A percentile compares a stretch with the other conserved stretches of the same genome.
Conservation (phyloP, 2,113 vertebrate genomes). For the Brienomyrus brachyistius region DNA sequence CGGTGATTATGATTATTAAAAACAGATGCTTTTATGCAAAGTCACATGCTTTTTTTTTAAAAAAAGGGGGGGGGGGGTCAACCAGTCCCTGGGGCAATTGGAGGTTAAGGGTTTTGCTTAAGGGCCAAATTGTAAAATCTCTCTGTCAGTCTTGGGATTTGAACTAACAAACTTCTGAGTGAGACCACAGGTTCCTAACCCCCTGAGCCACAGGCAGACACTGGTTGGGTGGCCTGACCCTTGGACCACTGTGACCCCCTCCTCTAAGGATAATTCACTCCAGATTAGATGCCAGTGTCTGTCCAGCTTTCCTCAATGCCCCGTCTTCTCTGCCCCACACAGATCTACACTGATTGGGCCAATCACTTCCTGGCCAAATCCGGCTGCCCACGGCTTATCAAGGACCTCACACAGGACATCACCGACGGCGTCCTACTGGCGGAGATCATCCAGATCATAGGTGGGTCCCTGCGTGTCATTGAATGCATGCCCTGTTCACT, state of each 20-base stretch:
- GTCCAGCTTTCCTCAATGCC: not conserved
- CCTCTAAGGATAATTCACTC: not conserved
- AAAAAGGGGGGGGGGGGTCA: not conserved
- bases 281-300: not conserved
- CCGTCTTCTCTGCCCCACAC: slow-evolving; percentile 34
- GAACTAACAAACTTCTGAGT: not conserved
- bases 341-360: slow-evolving; percentile 99
- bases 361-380: slow-evolving; percentile 98
- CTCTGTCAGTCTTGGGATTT: not conserved
- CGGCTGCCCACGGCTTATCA: slow-evolving; percentile 90
- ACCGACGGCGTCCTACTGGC: slow-evolving; percentile 95
- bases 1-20: not conserved
- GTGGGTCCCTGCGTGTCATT: slow-evolving; percentile 55
- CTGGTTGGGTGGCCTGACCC: not conserved
- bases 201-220: not conserved
- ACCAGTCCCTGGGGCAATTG: not conserved
- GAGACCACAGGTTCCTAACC: not conserved
- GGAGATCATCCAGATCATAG: slow-evolving; percentile 98
- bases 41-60: not conserved
- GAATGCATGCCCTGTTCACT: not conserved
- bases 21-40: not conserved
- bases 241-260: not conserved
- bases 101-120: not conserved
- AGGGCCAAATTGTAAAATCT: not conserved
- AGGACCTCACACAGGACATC: slow-evolving; percentile 95